Conservation (phyloP, 2,797 vertebrate genomes). For the Poeciliopsis paucimaculata region DNA sequence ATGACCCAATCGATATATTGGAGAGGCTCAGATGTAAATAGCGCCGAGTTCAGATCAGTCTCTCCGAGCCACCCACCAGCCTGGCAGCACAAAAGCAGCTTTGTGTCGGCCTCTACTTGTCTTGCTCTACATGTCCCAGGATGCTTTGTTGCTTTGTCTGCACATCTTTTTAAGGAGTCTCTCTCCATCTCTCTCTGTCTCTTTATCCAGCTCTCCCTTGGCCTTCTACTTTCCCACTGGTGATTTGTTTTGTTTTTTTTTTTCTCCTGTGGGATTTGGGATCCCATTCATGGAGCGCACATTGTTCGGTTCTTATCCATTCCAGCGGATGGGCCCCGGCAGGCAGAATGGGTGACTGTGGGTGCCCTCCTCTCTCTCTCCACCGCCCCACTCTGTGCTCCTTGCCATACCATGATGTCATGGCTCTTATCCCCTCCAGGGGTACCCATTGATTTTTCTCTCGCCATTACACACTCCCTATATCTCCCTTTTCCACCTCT, state of each 20-base stretch:
- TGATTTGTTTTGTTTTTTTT: slow-evolving; percentile 72
- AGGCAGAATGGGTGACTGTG: slow-evolving; percentile 71
- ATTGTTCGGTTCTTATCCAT: slow-evolving; percentile 80
- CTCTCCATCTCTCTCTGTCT: slow-evolving; percentile 59
- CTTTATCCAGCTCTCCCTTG: slow-evolving; percentile 46
- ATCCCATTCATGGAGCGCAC: slow-evolving; percentile 72
- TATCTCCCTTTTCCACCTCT: slow-evolving; percentile 55
- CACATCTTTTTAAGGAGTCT: slow-evolving; percentile 73
- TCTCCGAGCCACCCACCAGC: slow-evolving; percentile 74
- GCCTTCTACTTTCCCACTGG: slow-evolving; percentile 70
- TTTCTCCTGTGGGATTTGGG: slow-evolving; percentile 77
- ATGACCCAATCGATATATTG: slow-evolving; percentile 74
- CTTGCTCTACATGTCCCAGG: slow-evolving; percentile 78
- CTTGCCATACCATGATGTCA: slow-evolving; percentile 80
- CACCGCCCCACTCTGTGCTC: slow-evolving; percentile 56
- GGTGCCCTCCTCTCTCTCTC: slow-evolving; percentile 43
- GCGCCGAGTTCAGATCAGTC: slow-evolving; percentile 65
- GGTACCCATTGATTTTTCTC: slow-evolving; percentile 72
- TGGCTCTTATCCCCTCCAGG: slow-evolving; percentile 72
- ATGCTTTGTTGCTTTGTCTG: slow-evolving; percentile 79
- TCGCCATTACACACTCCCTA: slow-evolving; percentile 68
- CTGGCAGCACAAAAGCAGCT: slow-evolving; percentile 71
- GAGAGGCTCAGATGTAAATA: slow-evolving; percentile 61
- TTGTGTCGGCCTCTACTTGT: slow-evolving; percentile 75
- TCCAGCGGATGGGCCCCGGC: slow-evolving; percentile 75